A percentile compares a stretch with the other conserved stretches of the same genome.
Conservation (phyloP, 1,140 invertebrate genomes). For the Thaumetopoea pityocampa region DNA sequence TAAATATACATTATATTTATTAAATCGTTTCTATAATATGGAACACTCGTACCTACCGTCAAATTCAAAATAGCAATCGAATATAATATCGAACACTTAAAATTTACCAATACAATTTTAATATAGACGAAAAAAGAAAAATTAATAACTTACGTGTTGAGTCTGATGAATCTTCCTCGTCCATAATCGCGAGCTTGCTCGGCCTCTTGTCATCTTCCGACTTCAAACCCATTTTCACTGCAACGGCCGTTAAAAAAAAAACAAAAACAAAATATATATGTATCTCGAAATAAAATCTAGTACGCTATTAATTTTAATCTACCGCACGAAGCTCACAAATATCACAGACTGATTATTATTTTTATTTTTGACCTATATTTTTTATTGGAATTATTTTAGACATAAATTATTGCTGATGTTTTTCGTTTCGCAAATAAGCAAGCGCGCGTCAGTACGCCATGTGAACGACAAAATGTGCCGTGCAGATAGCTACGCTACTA, state of each 20-base stretch:
- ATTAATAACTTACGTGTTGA: too few species aligned
- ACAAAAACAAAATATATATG: slow-evolving; percentile 24
- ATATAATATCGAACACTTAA: too few species aligned
- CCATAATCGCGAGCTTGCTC: slow-evolving; percentile 70
- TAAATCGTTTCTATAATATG: too few species aligned
- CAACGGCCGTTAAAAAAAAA: slow-evolving; percentile 29
- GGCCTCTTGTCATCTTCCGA: slow-evolving; percentile 62
- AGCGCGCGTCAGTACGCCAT: slow-evolving; percentile 47
- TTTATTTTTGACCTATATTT: neutral
- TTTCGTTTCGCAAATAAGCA: slow-evolving; percentile 23
- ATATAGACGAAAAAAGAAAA: too few species aligned
- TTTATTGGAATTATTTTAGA: slow-evolving; percentile 10
- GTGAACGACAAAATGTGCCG: slow-evolving; percentile 21
- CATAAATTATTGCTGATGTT: slow-evolving; percentile 5
- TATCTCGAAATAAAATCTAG: slow-evolving; percentile 18
- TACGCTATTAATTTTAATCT: slow-evolving; percentile 4
- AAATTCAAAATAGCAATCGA: too few species aligned
- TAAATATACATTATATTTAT: too few species aligned
- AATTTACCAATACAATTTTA: too few species aligned
- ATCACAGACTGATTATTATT: neutral
- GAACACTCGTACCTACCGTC: too few species aligned
- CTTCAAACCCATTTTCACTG: slow-evolving; percentile 67
- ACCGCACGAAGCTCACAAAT: slow-evolving; percentile 24
- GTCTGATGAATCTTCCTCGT: slow-evolving; percentile 54
- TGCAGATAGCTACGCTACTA: slow-evolving; percentile 33